Conservation (phyloP, 1,140 invertebrate species). For the Aphelenchoides fujianensis region DNA sequence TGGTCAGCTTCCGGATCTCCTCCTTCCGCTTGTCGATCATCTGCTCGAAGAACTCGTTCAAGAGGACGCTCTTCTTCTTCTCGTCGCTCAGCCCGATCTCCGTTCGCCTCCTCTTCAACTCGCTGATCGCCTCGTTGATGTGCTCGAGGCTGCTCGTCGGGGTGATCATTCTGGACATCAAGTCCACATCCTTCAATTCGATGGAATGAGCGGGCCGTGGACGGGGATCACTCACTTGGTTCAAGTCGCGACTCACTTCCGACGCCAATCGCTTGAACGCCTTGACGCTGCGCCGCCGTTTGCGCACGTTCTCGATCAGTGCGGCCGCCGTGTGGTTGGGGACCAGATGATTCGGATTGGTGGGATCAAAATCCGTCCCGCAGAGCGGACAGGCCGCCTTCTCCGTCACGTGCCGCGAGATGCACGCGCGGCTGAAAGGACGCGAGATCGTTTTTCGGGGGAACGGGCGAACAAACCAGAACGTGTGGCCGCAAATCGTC, state of each 20-base stretch:
- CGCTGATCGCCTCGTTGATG: slow-evolving; percentile 67
- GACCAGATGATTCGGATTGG: slow-evolving; percentile 76
- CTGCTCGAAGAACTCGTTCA: slow-evolving; percentile 80
- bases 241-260: slow-evolving; percentile 1
- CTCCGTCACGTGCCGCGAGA: slow-evolving; percentile 75
- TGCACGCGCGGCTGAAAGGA: slow-evolving; percentile 69
- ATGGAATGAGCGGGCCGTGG: slow-evolving; percentile 27
- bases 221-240: slow-evolving; percentile 11
- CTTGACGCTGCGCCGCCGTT: not conserved
- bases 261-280: slow-evolving; percentile 18
- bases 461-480: slow-evolving; percentile 72
- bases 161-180: not conserved
- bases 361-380: slow-evolving; percentile 39
- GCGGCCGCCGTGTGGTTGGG: slow-evolving; percentile 74
- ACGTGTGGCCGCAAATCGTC: slow-evolving; percentile 88
- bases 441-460: not conserved
- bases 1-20: slow-evolving; percentile 72
- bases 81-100: slow-evolving; percentile 77
- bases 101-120: slow-evolving; percentile 21
- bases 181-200: slow-evolving; percentile 6
- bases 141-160: slow-evolving; percentile 8
- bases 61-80: slow-evolving; percentile 69
- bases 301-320: slow-evolving; percentile 74
- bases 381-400: slow-evolving; percentile 73
- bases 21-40: slow-evolving; percentile 66